A percentile compares a stretch with the other conserved stretches of the same genome.
Conservation (phyloP, 2,797 vertebrate species). For the Lerista edwardsae region DNA sequence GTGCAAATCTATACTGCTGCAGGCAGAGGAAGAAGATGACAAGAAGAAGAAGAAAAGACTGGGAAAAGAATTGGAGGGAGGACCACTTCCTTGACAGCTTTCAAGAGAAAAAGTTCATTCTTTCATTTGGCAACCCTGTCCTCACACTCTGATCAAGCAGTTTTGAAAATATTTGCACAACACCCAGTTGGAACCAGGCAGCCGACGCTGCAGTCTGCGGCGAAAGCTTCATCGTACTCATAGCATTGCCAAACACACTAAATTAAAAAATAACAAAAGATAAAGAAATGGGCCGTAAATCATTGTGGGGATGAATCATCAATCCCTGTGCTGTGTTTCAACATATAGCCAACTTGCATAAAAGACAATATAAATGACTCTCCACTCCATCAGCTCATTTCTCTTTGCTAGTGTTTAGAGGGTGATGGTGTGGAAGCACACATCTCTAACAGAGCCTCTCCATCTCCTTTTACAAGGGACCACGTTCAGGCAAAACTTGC, state of each 20-base stretch:
- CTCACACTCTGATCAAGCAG: not conserved
- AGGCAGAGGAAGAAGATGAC: not conserved
- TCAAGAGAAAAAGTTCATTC: not conserved
- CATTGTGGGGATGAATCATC: not conserved
- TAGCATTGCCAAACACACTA: not conserved
- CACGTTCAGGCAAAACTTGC: not conserved
- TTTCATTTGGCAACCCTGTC: not conserved
- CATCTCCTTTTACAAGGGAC: not conserved
- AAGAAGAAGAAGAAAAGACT: not conserved
- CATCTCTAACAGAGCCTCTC: not conserved
- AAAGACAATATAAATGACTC: conserved; percentile 3
- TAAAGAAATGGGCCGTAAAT: not conserved
- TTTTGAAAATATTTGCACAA: conserved; percentile 4
- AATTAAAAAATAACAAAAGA: not conserved
- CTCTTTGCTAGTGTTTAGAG: conserved; percentile 1
- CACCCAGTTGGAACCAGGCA: not conserved
- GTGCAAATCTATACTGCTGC: not conserved
- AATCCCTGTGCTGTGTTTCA: conserved; percentile 11
- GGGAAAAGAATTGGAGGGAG: not conserved
- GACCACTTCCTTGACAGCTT: not conserved
- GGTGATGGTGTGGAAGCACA: not conserved
- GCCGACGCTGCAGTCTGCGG: not conserved
- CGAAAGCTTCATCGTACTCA: not conserved
- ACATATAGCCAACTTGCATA: not conserved
- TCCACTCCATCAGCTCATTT: conserved; percentile 9